Base-by-base conservation (phyloP, 2,113 vertebrate genomes). In the Seriola quinqueradiata region DNA sequence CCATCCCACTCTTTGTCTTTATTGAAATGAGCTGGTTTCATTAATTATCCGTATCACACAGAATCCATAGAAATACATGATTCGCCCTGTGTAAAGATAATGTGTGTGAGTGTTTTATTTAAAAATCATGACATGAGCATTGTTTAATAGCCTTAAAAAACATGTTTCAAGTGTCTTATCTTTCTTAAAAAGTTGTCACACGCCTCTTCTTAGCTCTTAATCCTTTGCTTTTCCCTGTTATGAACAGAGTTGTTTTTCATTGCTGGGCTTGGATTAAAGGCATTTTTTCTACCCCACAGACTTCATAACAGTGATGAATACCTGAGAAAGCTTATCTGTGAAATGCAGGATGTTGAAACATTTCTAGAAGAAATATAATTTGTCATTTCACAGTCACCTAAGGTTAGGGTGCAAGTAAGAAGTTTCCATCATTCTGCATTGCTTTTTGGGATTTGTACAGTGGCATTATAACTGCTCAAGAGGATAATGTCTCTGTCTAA, bases 311-410 rank as follows among this genome's bases (percentile, higher is more conserved):
- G 38, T 77, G 84, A 82, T 50, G 77, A 87, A 87, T 81, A 64
- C 75, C 81, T 71, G 72, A 71, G 70, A 55, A 63, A 2, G 28
- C 59, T 84, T 88, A 86, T 86, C 85, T 44, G 44, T 34, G 21
- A 52, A 71, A 59, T 0, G 38, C 72, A 90, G 76, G 36, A 59
- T 58, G 81, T 72, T 69, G 54, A 57, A 50, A 66, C 59, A 28
- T 58, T 88, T 75, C 16, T 23, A 8, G 23, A 79, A 74, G 66
- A 87, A 61, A 59, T 66, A 77, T 55, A 25, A 70, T 63, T 81
- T 70, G 65, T 65, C 75, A 68, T 74, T 84, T 87, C 17, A 54
- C 58, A 79, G 50, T 78, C 58, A 75, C 54, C 60, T 34, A 19
- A 68, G 58, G 64, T 70, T 44, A 52, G 44, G 36, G 6, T 7